phyloP scores from a whole-genome alignment of 2,888 invertebrate species.

The Machimus rusticus region DNA sequence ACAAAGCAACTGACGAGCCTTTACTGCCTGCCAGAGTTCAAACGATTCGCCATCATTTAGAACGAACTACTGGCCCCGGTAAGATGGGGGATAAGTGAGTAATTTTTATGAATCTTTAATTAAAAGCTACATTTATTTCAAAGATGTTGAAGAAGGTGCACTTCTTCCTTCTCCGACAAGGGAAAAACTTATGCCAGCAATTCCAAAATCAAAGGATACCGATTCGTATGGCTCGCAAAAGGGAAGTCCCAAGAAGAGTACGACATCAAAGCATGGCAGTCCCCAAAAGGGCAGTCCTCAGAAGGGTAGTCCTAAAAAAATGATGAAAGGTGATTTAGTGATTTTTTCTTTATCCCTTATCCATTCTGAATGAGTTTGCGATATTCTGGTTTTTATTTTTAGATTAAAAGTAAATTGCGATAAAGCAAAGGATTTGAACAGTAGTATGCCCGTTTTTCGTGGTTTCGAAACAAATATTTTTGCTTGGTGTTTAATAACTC shows the following conservation, averaged over 20 bases:
- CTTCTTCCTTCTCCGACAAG: slow-evolving; percentile 74
- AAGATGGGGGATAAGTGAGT: slow-evolving; percentile 46
- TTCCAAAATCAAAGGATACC: slow-evolving; percentile 63
- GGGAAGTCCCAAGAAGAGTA: slow-evolving; percentile 63
- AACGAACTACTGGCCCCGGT: slow-evolving; percentile 76
- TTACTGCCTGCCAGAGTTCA: slow-evolving; percentile 63
- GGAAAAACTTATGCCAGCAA: slow-evolving; percentile 75
- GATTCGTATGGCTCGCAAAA: slow-evolving; percentile 56
- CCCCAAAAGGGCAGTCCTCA: slow-evolving; percentile 66
- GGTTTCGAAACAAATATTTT: background rate
- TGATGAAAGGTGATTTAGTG: slow-evolving; percentile 58
- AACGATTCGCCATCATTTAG: slow-evolving; percentile 75
- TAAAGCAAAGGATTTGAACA: background rate
- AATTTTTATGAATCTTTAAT: background rate
- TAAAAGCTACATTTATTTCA: background rate
- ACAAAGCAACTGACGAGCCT: slow-evolving; percentile 60
- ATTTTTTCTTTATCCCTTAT: background rate
- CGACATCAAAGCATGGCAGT: slow-evolving; percentile 62
- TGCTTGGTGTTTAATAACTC: background rate
- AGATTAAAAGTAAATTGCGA: background rate
- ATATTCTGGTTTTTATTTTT: background rate
- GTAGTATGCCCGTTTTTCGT: background rate
- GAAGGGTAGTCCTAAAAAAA: slow-evolving; percentile 69
- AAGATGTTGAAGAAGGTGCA: slow-evolving; percentile 70
- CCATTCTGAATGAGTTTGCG: background rate